Evolutionary conservation across 2,797 vertebrate genomes (phyloP), one percentile per base, ranked within the genome.

Genomic region (Myotis pilosus): DNA sequence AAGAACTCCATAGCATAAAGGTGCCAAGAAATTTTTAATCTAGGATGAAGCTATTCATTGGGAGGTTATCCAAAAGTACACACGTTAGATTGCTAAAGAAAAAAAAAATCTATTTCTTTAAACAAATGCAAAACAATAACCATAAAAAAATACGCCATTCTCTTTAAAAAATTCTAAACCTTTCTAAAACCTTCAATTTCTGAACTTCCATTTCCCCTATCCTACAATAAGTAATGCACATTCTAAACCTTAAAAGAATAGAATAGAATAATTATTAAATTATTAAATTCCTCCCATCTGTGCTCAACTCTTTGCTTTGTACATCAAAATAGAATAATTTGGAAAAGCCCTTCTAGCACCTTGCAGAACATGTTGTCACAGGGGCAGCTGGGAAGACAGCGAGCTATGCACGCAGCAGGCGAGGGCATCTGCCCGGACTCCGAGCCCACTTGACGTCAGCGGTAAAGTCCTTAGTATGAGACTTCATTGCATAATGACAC

Each of bases 391-490:
- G 6, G 25, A 62, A 20, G 25, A 38, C 8, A 4, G 22, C n/a
- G 1, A 20, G n/a, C 55, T 22, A 1, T 8, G 66, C 2, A 3
- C 9, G 30, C 16, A 16, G 33, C 22, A 36, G 20, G 1, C 1
- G 0, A 5, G 38, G 60, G 22, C 4, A 1, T 1, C 22, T 28
- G 55, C 57, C 55, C 1, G 60, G 30, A 6, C 16, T 36, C 30
- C 2, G 8, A 41, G 28, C 47, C 20, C 53, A 10, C 15, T 2
- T n/a, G 75, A 15, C 6, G 0, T n/a, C n/a, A 66, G 47, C 36
- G 6, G 13, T 17, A 23, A 6, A 0, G 17, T 12, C 38, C 19
- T 5, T 0, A 3, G n/a, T 3, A 17, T 28, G 22, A 75, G 57
- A 19, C 6, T 5, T 68, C 38, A 28, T 2, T 17, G 53, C 33